These are phyloP conservation scores for Aplochiton taeniatus DNA, from an alignment of 2,797 vertebrate genomes.

Conservation along the genomic window DNA sequence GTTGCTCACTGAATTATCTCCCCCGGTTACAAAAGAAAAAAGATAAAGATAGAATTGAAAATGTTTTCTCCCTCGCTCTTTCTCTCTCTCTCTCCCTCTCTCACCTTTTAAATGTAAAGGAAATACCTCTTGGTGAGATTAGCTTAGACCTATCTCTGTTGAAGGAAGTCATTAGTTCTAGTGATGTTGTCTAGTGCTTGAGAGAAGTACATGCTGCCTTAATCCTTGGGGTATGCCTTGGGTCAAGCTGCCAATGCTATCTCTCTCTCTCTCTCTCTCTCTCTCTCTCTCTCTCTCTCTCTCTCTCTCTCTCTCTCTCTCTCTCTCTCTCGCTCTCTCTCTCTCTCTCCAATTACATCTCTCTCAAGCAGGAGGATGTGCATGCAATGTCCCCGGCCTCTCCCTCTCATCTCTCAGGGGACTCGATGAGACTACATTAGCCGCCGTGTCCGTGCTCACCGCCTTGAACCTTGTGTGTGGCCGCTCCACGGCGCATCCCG, in stretches of 20 bases:
- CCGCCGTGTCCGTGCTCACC: neutral
- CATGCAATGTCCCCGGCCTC: neutral
- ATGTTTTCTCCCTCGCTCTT: constrained; percentile 2
- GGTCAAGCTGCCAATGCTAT: constrained; percentile 40
- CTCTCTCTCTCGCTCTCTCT: neutral
- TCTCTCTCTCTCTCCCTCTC: neutral
- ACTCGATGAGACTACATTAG: too few species aligned
- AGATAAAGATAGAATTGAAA: constrained; percentile 30
- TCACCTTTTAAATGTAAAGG: neutral
- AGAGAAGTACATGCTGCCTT: constrained; percentile 6
- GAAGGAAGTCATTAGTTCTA: constrained; percentile 12
- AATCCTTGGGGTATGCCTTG: constrained; percentile 23
- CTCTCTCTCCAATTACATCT: neutral
- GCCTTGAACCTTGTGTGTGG: constrained; percentile 50
- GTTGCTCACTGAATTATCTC: constrained; percentile 43
- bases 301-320: neutral
- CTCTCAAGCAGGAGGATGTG: neutral
- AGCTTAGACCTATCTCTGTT: constrained; percentile 4
- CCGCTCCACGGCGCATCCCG: constrained; percentile 41
- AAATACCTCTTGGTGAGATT: neutral
- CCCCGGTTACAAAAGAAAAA: constrained; percentile 30
- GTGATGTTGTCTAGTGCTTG: constrained; percentile 2
- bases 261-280: neutral
- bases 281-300: too few species aligned
- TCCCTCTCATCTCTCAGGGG: neutral